phyloP scores from a whole-genome alignment of 1,140 invertebrate species.

The Adelges cooleyi region DNA sequence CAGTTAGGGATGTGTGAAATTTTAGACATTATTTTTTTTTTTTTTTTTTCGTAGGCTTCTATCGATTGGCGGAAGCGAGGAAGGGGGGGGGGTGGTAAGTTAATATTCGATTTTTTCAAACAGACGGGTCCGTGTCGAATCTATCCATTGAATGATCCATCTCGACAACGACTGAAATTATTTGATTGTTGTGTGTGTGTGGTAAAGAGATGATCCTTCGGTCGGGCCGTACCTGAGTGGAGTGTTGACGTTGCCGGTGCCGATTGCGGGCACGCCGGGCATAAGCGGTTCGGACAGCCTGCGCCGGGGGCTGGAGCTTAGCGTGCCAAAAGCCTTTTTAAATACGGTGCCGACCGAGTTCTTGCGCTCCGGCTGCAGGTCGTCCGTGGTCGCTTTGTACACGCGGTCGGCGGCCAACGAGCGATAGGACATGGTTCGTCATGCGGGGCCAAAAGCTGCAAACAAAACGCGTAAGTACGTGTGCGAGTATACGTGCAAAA shows the following conservation, averaged over 20 bases:
- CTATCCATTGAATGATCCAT: too few relatives aligned
- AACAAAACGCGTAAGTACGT: slow-evolving; percentile 7
- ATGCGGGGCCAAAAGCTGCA: slow-evolving; percentile 26
- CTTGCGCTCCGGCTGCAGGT: slow-evolving; percentile 27
- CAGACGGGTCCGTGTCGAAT: too few relatives aligned
- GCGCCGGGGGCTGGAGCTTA: slow-evolving; percentile 27
- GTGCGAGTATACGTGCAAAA: slow-evolving; percentile 26
- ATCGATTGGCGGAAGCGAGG: too few relatives aligned
- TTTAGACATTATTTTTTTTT: too few relatives aligned
- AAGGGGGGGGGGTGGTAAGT: too few relatives aligned
- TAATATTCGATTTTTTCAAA: too few relatives aligned
- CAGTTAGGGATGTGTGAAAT: too few relatives aligned
- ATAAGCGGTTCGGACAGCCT: slow-evolving; percentile 27
- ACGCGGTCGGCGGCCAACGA: slow-evolving; percentile 24
- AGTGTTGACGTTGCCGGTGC: slow-evolving; percentile 22
- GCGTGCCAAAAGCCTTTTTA: slow-evolving; percentile 21
- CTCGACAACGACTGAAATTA: too few relatives aligned
- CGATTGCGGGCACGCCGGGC: slow-evolving; percentile 21
- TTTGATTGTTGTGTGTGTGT: too few relatives aligned
- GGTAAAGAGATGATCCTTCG: background rate
- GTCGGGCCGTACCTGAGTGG: slow-evolving; percentile 1
- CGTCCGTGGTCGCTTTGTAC: slow-evolving; percentile 28
- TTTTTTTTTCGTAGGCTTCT: too few relatives aligned
- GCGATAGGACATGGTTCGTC: slow-evolving; percentile 20
- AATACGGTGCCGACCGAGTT: slow-evolving; percentile 19